Percentiles rank a stretch among this genome's conserved stretches.
These are phyloP conservation scores for Ommatoiulus sabulosus DNA, from an alignment of 2,888 invertebrate species.

Conservation along the genomic window DNA sequence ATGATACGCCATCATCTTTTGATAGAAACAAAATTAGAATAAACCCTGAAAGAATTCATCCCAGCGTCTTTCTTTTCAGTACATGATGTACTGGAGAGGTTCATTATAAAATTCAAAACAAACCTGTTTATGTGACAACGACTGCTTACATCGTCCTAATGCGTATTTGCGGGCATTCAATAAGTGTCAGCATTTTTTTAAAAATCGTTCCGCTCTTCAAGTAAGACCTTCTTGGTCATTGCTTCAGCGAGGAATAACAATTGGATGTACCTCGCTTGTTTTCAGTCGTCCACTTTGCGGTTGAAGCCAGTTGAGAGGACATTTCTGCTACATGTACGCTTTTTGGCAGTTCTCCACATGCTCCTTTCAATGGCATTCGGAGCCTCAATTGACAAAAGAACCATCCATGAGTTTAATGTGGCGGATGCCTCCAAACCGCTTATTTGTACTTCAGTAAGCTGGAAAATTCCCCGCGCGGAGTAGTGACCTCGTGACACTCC, in stretches of 20 bases:
- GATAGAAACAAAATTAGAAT: no score
- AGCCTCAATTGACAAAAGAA: neutral
- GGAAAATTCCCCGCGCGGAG: neutral
- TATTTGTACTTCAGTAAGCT: conserved; percentile 18
- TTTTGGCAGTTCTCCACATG: conserved; percentile 23
- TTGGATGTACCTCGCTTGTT: neutral
- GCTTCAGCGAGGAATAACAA: neutral
- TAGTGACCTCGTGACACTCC: neutral
- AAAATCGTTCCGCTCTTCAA: neutral
- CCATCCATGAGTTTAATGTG: conserved; percentile 26
- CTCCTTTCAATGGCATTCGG: neutral
- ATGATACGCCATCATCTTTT: no score
- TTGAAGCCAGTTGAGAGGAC: neutral
- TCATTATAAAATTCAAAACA: no score
- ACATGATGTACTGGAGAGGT: no score
- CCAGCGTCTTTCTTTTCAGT: no score
- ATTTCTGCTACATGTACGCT: neutral
- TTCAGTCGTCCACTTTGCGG: neutral
- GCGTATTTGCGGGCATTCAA: neutral
- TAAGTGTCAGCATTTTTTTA: neutral
- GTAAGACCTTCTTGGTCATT: neutral
- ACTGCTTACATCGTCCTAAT: no score
- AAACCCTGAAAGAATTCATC: no score
- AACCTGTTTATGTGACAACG: no score
- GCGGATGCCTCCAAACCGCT: conserved; percentile 34